Base-by-base conservation (phyloP, 2,888 invertebrate genomes). In the Zaprionus bogoriensis region DNA sequence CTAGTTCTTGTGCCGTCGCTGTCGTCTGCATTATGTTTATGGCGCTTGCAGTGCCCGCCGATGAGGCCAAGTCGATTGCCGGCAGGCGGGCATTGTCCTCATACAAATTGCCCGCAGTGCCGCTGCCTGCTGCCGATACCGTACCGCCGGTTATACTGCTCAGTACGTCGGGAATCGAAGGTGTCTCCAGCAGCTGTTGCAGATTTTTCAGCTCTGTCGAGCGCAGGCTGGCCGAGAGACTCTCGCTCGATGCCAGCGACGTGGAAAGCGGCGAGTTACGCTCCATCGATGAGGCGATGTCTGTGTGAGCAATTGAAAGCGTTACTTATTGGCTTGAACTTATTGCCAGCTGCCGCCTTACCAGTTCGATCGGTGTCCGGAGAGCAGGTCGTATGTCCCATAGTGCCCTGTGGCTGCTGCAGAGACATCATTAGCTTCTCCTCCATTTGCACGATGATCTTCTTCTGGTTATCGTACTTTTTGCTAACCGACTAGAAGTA, bases 191-290 rank as follows among this genome's bases (percentile, higher is more conserved):
- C 45, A 91, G 75, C 54, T 89, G 93, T 87, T 94, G 94, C 45
- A 94, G 89, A 89, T 94, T 94, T 72, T 93, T 92, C 39, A 94
- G 91, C 87, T 94, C 94, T 32, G 92, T 92, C 64, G 90, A 92
- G 80, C 90, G 91, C 87, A 89, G 68, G 55, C 91, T 91, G 1
- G 88, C 88, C 39, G 91, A 91, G 9, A 91, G 81, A 32, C 89
- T 90, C 46, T 92, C 92, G 57, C 93, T 93, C 1, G 93, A 94
- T 23, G 94, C 93, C 66, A 94, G 88, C 44, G 94, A 94, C 7
- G 92, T 92, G 5, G 94, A 94, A 25, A 94, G 88, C 17, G 94
- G 93, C 9, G 94, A 94, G 55, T 93, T 93, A 61, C 92, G 92
- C 58, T 91, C 91, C 68, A 90, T 90, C 2, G 92, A 92, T 28